Evolutionary conservation across 1,140 invertebrate species (phyloP).

Genomic region (Drosophila guanche): DNA sequence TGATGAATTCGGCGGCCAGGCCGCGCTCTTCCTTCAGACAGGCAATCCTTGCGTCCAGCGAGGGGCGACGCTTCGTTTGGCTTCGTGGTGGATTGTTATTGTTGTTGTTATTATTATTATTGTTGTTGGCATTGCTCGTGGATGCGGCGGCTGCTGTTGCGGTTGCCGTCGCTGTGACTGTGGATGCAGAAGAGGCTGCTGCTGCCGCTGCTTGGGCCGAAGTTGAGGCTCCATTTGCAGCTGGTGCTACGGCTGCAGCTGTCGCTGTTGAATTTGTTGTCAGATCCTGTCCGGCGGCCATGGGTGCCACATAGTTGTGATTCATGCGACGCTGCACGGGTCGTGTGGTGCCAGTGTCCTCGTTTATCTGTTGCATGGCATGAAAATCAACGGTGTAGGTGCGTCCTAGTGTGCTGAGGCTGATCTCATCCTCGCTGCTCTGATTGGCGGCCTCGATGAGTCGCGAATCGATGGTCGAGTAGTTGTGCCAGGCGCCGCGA

Average conservation of each 20-base stretch:
- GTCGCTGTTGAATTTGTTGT: conserved; percentile 24
- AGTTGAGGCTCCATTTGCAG: conserved; percentile 41
- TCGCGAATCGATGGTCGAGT: conserved; percentile 87
- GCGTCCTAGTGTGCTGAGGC: conserved; percentile 93
- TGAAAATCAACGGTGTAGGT: conserved; percentile 98
- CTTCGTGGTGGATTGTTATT: conserved; percentile 35
- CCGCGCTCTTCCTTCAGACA: conserved; percentile 87
- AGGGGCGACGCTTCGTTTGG: conserved; percentile 66
- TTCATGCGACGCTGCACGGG: conserved; percentile 91
- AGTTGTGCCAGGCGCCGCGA: conserved; percentile 91
- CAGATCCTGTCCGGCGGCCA: conserved; percentile 67
- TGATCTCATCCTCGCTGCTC: conserved; percentile 97
- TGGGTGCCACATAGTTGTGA: conserved; percentile 75
- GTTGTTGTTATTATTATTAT: conserved; percentile 47
- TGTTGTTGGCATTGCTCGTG: conserved; percentile 30
- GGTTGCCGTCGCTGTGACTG: conserved; percentile 20
- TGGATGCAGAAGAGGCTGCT: conserved; percentile 9
- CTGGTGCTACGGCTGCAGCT: conserved; percentile 21
- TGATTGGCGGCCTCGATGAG: conserved; percentile 94
- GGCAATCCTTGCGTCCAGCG: conserved; percentile 87
- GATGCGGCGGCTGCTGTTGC: conserved; percentile 46
- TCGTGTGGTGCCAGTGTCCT: conserved; percentile 96
- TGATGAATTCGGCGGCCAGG: conserved; percentile 91
- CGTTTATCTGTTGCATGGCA: conserved; percentile 99
- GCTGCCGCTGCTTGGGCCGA: conserved; percentile 35